Percentiles rank a stretch among this genome's conserved stretches.
Conservation (phyloP, 2,797 vertebrate genomes). For the Betta splendens region DNA sequence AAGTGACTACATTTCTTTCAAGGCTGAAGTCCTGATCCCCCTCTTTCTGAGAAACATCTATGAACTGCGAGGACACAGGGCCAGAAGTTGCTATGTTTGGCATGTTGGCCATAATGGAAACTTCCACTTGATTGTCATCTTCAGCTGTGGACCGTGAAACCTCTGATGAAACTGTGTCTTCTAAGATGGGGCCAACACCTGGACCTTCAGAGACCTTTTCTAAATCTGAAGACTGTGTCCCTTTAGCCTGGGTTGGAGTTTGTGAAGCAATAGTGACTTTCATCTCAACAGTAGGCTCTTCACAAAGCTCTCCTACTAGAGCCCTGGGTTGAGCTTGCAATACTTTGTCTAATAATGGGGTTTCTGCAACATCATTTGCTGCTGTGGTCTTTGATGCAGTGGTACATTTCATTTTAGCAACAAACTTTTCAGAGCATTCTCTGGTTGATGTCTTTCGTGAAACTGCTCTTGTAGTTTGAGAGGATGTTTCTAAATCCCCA, state of each 20-base stretch:
- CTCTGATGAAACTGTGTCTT: constrained; percentile 1
- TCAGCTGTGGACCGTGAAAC: constrained; percentile 1
- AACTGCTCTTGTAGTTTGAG: constrained; percentile 16
- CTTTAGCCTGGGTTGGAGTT: constrained; percentile 27
- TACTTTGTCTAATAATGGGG: constrained; percentile 10
- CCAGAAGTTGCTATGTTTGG: constrained; percentile 1
- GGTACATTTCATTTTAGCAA: constrained; percentile 24
- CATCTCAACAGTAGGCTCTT: constrained; percentile 65
- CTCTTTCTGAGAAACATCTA: constrained; percentile 5
- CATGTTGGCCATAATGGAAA: not conserved
- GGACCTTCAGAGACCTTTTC: constrained; percentile 32
- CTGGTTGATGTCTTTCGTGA: constrained; percentile 9
- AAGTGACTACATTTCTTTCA: not conserved
- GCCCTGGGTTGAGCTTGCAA: constrained; percentile 1
- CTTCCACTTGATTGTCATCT: constrained; percentile 5
- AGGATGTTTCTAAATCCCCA: constrained; percentile 24
- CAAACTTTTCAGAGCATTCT: constrained; percentile 15
- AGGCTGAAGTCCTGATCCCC: constrained; percentile 1
- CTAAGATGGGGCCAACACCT: constrained; percentile 10
- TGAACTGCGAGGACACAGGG: not conserved
- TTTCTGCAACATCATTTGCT: constrained; percentile 14
- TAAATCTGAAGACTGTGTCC: constrained; percentile 28
- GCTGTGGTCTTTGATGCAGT: constrained; percentile 19
- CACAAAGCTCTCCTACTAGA: constrained; percentile 15
- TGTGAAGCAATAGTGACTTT: constrained; percentile 67